These are phyloP conservation scores for Aphelocoma californica DNA, from an alignment of 2,797 vertebrate species.

Conservation along the genomic window DNA sequence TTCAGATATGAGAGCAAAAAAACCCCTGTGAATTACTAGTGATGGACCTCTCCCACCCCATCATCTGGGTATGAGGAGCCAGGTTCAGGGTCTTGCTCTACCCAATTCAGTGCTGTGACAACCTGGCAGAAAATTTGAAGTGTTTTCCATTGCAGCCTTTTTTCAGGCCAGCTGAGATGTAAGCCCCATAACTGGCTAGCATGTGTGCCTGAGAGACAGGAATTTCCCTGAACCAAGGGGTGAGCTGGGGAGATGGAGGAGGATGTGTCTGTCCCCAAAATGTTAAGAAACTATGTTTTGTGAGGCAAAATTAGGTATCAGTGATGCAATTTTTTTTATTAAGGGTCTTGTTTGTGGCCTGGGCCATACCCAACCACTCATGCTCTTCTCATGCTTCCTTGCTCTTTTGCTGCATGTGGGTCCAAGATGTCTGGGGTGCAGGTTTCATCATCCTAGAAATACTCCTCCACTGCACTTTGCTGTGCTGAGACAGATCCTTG, in stretches of 20 bases:
- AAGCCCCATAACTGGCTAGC: neutral
- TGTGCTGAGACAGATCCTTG: neutral
- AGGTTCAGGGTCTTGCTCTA: neutral
- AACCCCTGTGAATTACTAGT: accelerated
- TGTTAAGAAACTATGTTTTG: neutral
- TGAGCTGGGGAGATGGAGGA: neutral
- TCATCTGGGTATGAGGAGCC: neutral
- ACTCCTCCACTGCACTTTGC: neutral
- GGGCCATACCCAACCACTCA: neutral
- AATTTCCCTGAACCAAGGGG: neutral
- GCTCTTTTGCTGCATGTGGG: neutral
- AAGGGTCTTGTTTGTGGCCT: neutral
- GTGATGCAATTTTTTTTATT: neutral
- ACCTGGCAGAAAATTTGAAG: neutral
- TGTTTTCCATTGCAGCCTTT: neutral
- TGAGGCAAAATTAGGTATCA: neutral
- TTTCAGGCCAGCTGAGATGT: neutral
- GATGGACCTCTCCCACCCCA: neutral
- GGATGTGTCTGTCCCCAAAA: neutral
- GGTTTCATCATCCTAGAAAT: neutral
- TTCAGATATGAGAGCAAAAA: neutral
- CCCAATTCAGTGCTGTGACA: neutral
- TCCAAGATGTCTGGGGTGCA: neutral
- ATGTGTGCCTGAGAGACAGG: neutral
- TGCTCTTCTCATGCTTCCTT: neutral